Percentiles rank a stretch among this genome's conserved stretches.
Conservation (phyloP, 2,888 invertebrate species). For the Eubasilissa splendida region DNA sequence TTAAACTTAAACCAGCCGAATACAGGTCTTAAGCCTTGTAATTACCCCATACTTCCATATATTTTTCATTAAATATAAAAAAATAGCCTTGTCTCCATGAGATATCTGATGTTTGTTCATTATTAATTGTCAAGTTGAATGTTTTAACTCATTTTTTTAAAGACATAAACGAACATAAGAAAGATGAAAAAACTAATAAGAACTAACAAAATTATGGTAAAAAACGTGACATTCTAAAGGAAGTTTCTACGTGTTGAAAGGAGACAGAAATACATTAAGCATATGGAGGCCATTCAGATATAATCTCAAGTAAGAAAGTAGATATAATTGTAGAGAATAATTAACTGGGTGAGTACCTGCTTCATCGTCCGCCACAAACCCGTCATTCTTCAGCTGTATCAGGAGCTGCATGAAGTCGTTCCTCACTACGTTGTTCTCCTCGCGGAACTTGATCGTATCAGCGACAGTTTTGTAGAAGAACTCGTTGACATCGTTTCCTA, state of each 20-base stretch:
- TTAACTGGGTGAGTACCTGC: constrained; percentile 18
- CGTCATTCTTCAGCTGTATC: constrained; percentile 69
- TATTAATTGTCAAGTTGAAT: no score
- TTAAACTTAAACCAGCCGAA: no score
- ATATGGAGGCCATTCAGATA: background rate
- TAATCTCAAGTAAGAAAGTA: background rate
- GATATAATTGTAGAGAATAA: background rate
- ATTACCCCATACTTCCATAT: no score
- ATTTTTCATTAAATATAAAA: no score
- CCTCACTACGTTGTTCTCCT: constrained; percentile 66
- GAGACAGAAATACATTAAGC: background rate
- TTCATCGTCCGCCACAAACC: constrained; percentile 38
- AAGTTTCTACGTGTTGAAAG: background rate
- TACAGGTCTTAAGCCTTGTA: no score
- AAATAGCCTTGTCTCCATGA: no score
- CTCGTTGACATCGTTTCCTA: constrained; percentile 61
- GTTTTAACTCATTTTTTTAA: no score
- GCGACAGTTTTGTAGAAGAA: constrained; percentile 70
- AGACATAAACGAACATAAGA: no score
- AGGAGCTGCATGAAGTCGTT: constrained; percentile 74
- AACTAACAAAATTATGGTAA: background rate
- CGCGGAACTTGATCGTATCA: constrained; percentile 68
- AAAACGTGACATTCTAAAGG: background rate
- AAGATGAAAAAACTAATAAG: no score
- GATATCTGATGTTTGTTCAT: no score